Conservation (phyloP, 2,113 vertebrate species). For the Pseudonaja textilis region DNA sequence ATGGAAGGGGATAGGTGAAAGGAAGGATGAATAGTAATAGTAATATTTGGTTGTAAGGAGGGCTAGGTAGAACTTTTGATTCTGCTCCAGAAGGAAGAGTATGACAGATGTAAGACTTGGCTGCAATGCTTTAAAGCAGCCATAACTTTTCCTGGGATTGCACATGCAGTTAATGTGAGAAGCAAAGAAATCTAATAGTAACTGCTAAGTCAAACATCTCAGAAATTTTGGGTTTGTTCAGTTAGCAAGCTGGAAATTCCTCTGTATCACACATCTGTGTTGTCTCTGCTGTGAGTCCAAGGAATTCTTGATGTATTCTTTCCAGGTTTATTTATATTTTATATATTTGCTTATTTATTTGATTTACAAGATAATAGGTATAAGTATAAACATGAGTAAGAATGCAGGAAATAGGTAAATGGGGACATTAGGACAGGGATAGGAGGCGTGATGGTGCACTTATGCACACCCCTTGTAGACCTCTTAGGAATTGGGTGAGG, state of each 20-base stretch:
- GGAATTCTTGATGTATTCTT: not conserved
- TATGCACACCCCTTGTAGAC: no score
- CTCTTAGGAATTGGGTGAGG: no score
- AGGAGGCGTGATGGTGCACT: no score
- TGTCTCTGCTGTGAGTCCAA: accelerated
- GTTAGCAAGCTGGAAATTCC: not conserved
- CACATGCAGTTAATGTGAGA: not conserved
- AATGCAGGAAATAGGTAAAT: no score
- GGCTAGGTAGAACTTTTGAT: not conserved
- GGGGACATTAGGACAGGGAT: no score
- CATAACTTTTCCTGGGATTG: not conserved
- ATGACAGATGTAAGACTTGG: not conserved
- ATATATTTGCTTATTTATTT: no score
- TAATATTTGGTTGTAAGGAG: not conserved
- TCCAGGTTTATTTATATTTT: no score
- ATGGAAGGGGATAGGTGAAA: no score
- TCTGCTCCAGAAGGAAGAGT: not conserved
- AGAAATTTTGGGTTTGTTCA: not conserved
- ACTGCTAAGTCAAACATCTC: no score
- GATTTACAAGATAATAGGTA: no score
- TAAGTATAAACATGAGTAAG: no score
- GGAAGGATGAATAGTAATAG: no score
- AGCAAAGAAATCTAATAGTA: not conserved
- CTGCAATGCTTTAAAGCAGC: not conserved
- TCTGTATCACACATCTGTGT: not conserved